Evolutionary conservation across 2,113 vertebrate species (phyloP).

Genomic region (Pristiophorus japonicus): DNA sequence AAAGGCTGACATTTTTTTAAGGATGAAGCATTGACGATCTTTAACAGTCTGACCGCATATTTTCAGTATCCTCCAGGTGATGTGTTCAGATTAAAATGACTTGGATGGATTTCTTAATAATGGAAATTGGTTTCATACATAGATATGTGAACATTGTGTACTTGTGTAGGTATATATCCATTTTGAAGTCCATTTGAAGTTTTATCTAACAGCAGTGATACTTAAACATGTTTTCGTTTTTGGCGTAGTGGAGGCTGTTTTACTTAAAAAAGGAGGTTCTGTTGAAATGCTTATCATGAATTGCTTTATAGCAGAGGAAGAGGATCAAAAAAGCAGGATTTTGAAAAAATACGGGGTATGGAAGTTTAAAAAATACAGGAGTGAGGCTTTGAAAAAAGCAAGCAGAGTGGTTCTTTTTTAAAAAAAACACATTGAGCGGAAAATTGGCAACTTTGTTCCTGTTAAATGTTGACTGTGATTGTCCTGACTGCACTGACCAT

Average conservation of each 20-base stretch:
- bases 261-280: background rate
- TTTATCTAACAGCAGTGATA: background rate
- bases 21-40: too few species aligned
- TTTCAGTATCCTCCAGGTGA: background rate
- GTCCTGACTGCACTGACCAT: background rate
- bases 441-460: background rate
- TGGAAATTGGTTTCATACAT: background rate
- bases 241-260: too few species aligned
- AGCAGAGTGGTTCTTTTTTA: background rate
- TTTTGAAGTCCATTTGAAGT: background rate
- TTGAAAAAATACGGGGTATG: background rate
- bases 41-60: too few species aligned
- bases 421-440: background rate
- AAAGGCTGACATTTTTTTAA: background rate
- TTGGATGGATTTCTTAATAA: background rate
- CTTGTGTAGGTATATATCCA: background rate
- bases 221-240: too few species aligned
- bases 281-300: background rate
- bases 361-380: background rate
- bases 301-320: background rate
- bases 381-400: background rate
- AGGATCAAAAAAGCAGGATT: background rate
- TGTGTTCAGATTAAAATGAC: background rate
- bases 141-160: background rate
- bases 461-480: background rate